Base-by-base conservation (phyloP, 2,113 vertebrate species). In the Tachuris rubrigastra region DNA sequence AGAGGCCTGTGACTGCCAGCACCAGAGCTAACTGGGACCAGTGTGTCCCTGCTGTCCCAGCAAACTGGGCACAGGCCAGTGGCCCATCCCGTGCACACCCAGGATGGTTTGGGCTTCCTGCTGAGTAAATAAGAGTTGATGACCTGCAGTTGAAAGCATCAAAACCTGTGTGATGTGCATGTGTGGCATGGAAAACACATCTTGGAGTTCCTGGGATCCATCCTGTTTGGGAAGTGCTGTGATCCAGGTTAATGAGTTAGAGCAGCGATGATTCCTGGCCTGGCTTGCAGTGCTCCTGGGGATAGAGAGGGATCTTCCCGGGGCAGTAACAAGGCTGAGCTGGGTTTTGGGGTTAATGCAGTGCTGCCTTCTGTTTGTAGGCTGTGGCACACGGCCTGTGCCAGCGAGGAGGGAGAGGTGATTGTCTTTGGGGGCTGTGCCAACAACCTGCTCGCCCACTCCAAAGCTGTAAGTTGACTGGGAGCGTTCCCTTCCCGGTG, bases 381-480 rank as follows among this genome's bases (percentile, higher is more conserved):
- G 96, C 96, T 99, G 87, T 99, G 99, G 99, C 99, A 99, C 87
- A 99, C 99, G 1, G 99, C 99, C 8, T 99, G 99, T 89, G 97
- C 98, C 2, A 99, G 99, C 28, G 98, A 98, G 20, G 99, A 99
- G 87, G 99, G 99, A 33, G 99, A 99, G 97, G 99, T 99, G 52
- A 98, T 99, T 85, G 98, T 99, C 88, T 99, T 99, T 11, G 99
- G 99, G 72, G 99, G 99, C n/a, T 99, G 99, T 79, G 99, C 99
- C 95, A 99, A 99, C 97, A 99, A 99, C 95, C 96, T 99, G 8
- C 97, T 99, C 42, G 99, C 99, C 78, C 98, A 99, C 41, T 98
- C 99, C 9, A 98, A 98, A 98, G 99, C 99, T 52, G 99, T 99
- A 97, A 99, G 98, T 98, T 78, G 35, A 27, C 25, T 56, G n/a